Conservation (phyloP, 2,888 invertebrate genomes). For the Auanema sp. region DNA sequence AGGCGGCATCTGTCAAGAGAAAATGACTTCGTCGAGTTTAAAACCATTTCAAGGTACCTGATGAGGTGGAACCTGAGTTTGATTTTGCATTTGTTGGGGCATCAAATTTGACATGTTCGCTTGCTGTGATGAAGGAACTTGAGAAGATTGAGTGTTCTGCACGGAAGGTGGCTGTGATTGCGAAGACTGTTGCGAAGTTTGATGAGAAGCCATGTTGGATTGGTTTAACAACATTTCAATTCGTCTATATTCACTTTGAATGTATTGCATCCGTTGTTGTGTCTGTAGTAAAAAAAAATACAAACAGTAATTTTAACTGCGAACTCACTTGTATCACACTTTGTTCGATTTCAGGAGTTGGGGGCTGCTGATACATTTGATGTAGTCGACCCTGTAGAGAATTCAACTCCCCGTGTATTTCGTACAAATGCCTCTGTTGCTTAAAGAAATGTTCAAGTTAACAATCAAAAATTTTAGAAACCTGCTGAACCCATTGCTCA, state of each 20-base stretch:
- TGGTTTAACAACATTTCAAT: background rate
- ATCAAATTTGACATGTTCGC: background rate
- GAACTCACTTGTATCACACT: constrained; percentile 20
- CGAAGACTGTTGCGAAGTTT: constrained; percentile 2
- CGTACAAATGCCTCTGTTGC: constrained; percentile 15
- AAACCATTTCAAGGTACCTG: background rate
- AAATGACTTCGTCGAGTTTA: background rate
- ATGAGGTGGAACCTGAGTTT: constrained; percentile 6
- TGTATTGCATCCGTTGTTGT: constrained; percentile 13
- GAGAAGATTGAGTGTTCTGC: background rate
- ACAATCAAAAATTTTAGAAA: background rate
- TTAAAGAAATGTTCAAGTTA: background rate
- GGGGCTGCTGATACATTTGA: constrained; percentile 31
- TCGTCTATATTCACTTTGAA: constrained; percentile 23
- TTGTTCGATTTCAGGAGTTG: constrained; percentile 31
- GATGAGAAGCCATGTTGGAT: background rate
- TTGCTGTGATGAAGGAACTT: background rate
- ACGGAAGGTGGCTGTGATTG: background rate
- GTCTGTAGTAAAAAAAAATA: constrained; percentile 13
- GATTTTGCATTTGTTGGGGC: constrained; percentile 15
- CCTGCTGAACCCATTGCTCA: constrained; percentile 18
- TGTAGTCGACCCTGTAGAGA: constrained; percentile 24
- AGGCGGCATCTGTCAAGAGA: background rate
- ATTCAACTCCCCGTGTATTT: constrained; percentile 22
- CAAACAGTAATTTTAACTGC: background rate